Base-by-base conservation (phyloP, 2,888 invertebrate species). In the Amphipoea oculea region DNA sequence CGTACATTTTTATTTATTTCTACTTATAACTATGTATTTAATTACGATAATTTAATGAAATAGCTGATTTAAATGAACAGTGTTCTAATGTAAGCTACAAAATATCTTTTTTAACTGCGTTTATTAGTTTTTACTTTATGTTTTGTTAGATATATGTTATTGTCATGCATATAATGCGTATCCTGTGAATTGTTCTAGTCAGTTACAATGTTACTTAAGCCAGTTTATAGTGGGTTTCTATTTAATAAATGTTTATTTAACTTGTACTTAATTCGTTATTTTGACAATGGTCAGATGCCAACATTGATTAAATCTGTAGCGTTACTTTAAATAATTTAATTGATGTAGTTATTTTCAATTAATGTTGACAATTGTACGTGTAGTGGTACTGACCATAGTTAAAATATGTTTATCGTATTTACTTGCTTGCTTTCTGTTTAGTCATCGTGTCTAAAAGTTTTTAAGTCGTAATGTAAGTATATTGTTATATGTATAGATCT, bases 171-270 rank as follows among this genome's bases (percentile, higher is more conserved):
- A 51, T 79, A 87, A 91, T 90, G 90, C 89, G 75, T 78, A 78
- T 73, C 79, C 78, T 82, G 87, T 86, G 86, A 91, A 89, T 89
- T 88, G 83, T 86, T 87, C 91, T 90, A 90, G 91, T 90, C 90
- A 89, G 54, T 86, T 84, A 79, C 14, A 69, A 73, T 83, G 73
- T 72, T 85, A 86, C 76, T 68, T 86, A 85, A 51, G 77, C 77
- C 87, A 80, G 72, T 70, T 75, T 70, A 71, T 71, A 68, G 85
- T 75, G 81, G 62, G 74, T 77, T 68, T 82, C 62, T 81, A 86
- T 83, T 75, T 80, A 76, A 63, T 78, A 75, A 82, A 78, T 85
- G 51, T 84, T 88, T 80, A 87, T 87, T 84, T 86, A 76, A 73
- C 81, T 77, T 74, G 73, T 79, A 79, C 67, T 83, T 77, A 84